Percentiles rank a stretch among this genome's conserved stretches.
Conservation (phyloP, 2,888 invertebrate genomes). For the Parnassius smintheus region DNA sequence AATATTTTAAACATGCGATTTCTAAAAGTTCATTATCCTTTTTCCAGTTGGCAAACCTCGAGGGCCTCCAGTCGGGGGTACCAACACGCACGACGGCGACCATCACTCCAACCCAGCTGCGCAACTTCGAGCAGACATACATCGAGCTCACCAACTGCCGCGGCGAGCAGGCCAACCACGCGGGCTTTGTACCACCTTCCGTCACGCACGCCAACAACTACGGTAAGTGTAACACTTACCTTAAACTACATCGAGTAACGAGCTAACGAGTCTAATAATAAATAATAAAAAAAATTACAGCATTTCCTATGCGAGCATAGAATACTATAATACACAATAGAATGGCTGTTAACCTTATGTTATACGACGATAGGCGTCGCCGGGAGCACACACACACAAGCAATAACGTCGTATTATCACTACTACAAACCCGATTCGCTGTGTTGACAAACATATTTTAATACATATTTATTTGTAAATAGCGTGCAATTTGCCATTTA, state of each 20-base stretch:
- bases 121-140: slow-evolving; percentile 95
- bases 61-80: slow-evolving; percentile 93
- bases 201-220: slow-evolving; percentile 76
- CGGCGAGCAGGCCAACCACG: slow-evolving; percentile 89
- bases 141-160: slow-evolving; percentile 91
- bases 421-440: too few relatives aligned
- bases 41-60: slow-evolving; percentile 90
- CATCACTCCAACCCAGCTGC: slow-evolving; percentile 95
- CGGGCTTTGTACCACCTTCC: slow-evolving; percentile 95
- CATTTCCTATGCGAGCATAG: too few relatives aligned
- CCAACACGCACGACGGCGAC: slow-evolving; percentile 96
- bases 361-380: too few relatives aligned
- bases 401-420: too few relatives aligned
- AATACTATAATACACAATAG: too few relatives aligned
- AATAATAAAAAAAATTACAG: too few relatives aligned
- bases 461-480: too few relatives aligned
- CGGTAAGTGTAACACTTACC: slow-evolving; percentile 56
- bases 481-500: too few relatives aligned
- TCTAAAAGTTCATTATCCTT: background rate
- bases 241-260: background rate
- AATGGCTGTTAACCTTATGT: too few relatives aligned
- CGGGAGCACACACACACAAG: too few relatives aligned
- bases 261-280: too few relatives aligned
- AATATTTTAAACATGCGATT: background rate
- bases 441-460: too few relatives aligned